Conservation (phyloP, 2,888 invertebrate genomes). For the Athrips mouffetella region DNA sequence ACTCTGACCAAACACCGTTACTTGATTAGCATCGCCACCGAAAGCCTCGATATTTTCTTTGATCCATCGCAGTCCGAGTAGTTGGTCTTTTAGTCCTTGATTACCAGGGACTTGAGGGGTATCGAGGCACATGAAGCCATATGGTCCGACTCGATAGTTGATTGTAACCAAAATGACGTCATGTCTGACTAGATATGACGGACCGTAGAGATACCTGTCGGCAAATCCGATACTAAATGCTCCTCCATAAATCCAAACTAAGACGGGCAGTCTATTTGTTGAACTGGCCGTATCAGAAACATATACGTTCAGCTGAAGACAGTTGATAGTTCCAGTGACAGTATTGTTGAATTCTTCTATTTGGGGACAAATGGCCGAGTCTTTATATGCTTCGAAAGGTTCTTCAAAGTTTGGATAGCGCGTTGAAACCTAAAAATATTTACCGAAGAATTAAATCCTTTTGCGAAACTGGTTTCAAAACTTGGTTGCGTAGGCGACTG, state of each 20-base stretch:
- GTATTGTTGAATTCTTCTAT: no score
- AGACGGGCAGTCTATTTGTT: constrained; percentile 38
- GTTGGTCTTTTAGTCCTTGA: constrained; percentile 53
- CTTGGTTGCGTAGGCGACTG: no score
- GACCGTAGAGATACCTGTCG: constrained; percentile 31
- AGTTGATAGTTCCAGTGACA: constrained; percentile 64
- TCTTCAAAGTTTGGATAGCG: constrained; percentile 29
- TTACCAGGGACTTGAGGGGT: constrained; percentile 52
- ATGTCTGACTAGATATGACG: constrained; percentile 41
- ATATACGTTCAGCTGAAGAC: constrained; percentile 71
- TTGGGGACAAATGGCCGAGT: constrained; percentile 19
- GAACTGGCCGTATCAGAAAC: constrained; percentile 53
- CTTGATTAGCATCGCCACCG: constrained; percentile 44
- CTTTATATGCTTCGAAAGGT: constrained; percentile 29
- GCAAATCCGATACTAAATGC: constrained; percentile 36
- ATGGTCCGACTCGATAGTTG: constrained; percentile 49
- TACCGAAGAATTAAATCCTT: no score
- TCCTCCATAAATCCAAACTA: constrained; percentile 54
- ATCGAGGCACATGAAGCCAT: constrained; percentile 55
- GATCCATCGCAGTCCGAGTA: constrained; percentile 45
- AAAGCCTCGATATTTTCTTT: constrained; percentile 47
- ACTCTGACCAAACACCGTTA: constrained; percentile 48
- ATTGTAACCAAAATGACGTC: constrained; percentile 40
- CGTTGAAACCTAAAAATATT: constrained; percentile 29
- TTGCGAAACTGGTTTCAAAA: no score